Base-by-base conservation (phyloP, 2,113 vertebrate genomes). In the Aptenodytes forsteri region DNA sequence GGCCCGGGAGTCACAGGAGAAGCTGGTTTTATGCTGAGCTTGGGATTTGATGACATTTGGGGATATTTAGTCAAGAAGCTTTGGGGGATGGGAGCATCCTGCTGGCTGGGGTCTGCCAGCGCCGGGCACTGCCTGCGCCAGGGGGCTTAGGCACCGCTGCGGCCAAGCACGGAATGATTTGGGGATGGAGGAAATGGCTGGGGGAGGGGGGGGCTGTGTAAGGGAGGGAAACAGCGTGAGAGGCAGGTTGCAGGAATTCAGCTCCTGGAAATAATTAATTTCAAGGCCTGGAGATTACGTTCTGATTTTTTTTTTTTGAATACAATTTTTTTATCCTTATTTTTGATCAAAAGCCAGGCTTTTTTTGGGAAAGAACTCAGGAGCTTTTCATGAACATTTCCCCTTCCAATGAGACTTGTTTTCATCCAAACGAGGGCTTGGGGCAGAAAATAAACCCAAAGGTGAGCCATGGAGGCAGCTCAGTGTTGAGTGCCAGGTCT, bases 101-200 rank as follows among this genome's bases (percentile, higher is more conserved):
- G 55, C 47, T 55, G 44, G 55, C 29, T 44, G 69, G 44, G 40
- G n/a, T 34, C 16, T 49, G 69, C 55, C 47, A 20, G 56, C 2
- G 2, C 54, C 1, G 1, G 56, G 40, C 58, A 22, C 26, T 26
- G 44, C 46, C 26, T 10, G 36, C 1, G 2, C 55, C 2, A 3
- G 19, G 34, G 27, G 4, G 3, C 13, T 65, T 13, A 30, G 34
- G 11, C 52, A 40, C 9, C 0, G 3, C 62, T n/a, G 32, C 2
- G 3, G 42, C 22, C 23, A 44, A 22, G 47, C 2, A 1, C 34
- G 0, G 2, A n/a, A 38, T 21, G 59, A 29, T 61, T n/a, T n/a
- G 62, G 32, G 52, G 36, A 26, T 11, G 34, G 22, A 27, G 44
- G 65, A 47, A n/a, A 56, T 4, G 36, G 40, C n/a, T 34, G 8